phyloP scores from a whole-genome alignment of 2,113 vertebrate species.

The Podiceps cristatus region DNA sequence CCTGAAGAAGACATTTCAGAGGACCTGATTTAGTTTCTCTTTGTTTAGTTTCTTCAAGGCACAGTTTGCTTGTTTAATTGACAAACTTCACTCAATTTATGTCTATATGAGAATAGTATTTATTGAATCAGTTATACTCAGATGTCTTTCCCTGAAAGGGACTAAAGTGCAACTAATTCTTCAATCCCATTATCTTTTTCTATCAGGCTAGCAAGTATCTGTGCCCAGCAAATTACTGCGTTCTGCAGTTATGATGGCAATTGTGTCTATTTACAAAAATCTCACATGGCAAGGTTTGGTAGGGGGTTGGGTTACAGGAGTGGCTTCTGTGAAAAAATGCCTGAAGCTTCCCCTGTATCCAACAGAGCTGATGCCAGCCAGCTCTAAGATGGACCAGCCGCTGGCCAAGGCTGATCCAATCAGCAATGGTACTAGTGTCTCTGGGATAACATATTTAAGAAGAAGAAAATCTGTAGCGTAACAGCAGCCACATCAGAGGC shows the following conservation, averaged over 20 bases:
- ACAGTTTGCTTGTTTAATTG: neutral
- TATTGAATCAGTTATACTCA: neutral
- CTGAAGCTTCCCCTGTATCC: neutral
- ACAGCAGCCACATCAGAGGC: neutral
- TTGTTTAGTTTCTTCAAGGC: neutral
- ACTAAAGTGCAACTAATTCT: neutral
- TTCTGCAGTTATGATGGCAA: neutral
- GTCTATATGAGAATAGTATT: neutral
- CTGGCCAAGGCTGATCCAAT: rapidly evolving
- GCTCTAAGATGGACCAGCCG: rapidly evolving
- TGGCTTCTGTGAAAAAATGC: neutral
- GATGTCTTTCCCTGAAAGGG: neutral
- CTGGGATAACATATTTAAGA: neutral
- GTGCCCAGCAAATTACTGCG: neutral
- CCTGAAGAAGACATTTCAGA: neutral
- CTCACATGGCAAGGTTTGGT: neutral
- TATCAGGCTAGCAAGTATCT: neutral
- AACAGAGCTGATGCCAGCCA: rapidly evolving
- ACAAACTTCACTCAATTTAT: neutral
- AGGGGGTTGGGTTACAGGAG: neutral
- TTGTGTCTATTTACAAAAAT: neutral
- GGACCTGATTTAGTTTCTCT: neutral
- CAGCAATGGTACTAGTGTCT: rapidly evolving
- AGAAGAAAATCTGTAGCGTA: rapidly evolving
- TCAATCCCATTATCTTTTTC: neutral